phyloP scores from a whole-genome alignment of 2,113 vertebrate genomes.

The Mobula birostris region DNA sequence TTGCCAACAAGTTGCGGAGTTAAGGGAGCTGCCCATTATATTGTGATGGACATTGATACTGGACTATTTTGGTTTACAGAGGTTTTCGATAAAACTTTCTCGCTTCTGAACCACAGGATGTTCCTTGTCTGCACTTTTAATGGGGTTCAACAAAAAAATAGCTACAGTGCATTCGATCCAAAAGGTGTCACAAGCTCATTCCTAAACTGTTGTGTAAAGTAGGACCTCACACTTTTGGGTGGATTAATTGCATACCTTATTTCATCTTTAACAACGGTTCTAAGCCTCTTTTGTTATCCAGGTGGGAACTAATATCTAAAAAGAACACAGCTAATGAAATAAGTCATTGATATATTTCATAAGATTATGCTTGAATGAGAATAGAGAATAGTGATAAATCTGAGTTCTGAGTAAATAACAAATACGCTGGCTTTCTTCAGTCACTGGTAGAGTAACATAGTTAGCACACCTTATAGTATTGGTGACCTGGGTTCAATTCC shows the following conservation, averaged over 20 bases:
- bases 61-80: too few species aligned
- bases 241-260: neutral
- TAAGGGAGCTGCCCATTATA: neutral
- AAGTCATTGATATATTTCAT: neutral
- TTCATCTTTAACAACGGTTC: neutral
- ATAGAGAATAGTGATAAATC: neutral
- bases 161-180: neutral
- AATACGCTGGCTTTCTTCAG: neutral
- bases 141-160: neutral
- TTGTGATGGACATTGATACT: neutral
- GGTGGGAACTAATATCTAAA: neutral
- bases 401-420: neutral
- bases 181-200: neutral
- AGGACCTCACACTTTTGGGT: too few species aligned
- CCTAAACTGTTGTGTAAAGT: neutral
- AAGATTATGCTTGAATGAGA: neutral
- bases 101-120: neutral
- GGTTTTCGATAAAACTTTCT: neutral
- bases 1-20: neutral
- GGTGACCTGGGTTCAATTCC: too few species aligned
- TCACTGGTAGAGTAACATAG: neutral
- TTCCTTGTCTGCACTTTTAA: neutral
- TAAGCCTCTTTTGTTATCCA: neutral
- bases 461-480: too few species aligned
- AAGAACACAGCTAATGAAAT: neutral